phyloP scores from a whole-genome alignment of 2,888 invertebrate genomes.

The Monopis laevigella region DNA sequence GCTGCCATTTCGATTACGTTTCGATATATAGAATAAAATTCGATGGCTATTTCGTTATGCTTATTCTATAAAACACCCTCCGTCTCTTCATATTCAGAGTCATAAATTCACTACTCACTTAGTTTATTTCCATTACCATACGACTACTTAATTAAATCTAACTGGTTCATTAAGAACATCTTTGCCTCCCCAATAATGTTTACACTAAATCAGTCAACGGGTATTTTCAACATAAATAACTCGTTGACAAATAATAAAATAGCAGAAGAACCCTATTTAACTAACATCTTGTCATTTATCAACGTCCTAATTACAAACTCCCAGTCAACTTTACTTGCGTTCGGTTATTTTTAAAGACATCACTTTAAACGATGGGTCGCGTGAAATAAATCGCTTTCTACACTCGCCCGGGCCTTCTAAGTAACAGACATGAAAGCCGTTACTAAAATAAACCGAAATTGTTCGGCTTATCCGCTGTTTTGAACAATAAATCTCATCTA shows the following conservation, averaged over 20 bases:
- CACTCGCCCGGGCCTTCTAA: slow-evolving; percentile 8
- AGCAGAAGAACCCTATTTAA: slow-evolving; percentile 22
- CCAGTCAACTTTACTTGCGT: slow-evolving; percentile 25
- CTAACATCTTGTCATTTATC: slow-evolving; percentile 36
- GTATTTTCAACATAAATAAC: slow-evolving; percentile 47
- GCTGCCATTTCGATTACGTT: slow-evolving; percentile 41
- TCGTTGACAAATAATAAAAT: slow-evolving; percentile 54
- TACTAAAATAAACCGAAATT: slow-evolving; percentile 39
- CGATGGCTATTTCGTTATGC: slow-evolving; percentile 3
- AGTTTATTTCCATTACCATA: slow-evolving; percentile 26
- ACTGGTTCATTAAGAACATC: slow-evolving; percentile 16
- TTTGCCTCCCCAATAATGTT: slow-evolving; percentile 20
- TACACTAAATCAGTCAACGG: slow-evolving; percentile 47
- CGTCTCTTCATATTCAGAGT: slow-evolving; percentile 37
- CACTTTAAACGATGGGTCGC: slow-evolving; percentile 30
- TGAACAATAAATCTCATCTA: slow-evolving; percentile 39
- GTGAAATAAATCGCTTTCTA: slow-evolving; percentile 35
- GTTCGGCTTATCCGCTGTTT: slow-evolving; percentile 29
- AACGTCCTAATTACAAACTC: slow-evolving; percentile 42
- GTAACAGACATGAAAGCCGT: slow-evolving; percentile 31
- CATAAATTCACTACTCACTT: slow-evolving; percentile 28
- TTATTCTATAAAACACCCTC: slow-evolving; percentile 40
- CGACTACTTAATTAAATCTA: slow-evolving; percentile 21
- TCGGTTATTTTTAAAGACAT: slow-evolving; percentile 40
- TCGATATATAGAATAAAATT: slow-evolving; percentile 7